Percentiles rank a stretch among this genome's conserved stretches.
These are phyloP conservation scores for Mycetomoellerius zeteki DNA, from an alignment of 1,140 invertebrate genomes.

Conservation along the genomic window DNA sequence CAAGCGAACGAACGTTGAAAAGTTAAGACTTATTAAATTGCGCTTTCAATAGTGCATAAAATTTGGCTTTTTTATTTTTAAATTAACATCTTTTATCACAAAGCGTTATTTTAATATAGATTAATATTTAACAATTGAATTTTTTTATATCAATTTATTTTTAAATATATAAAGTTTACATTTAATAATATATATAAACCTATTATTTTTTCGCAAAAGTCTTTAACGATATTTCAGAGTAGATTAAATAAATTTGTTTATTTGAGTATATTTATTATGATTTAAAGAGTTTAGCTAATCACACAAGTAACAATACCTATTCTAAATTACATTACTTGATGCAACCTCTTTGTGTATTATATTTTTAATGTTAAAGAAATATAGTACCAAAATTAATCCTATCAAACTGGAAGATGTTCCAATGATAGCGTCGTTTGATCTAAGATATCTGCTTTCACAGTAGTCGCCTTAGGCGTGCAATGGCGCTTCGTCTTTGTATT, in stretches of 20 bases:
- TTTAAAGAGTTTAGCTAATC: neutral
- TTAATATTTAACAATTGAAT: neutral
- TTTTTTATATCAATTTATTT: neutral
- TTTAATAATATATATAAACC: neutral
- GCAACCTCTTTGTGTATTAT: neutral
- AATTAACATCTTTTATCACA: neutral
- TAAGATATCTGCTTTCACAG: neutral
- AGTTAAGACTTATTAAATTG: neutral
- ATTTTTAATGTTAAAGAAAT: conserved; percentile 19
- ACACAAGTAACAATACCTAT: neutral
- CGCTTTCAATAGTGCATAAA: neutral
- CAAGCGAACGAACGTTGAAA: neutral
- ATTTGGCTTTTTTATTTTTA: conserved; percentile 6
- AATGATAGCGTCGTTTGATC: neutral
- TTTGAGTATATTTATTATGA: conserved; percentile 11
- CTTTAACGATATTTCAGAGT: neutral
- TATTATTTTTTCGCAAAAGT: neutral
- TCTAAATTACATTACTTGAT: neutral
- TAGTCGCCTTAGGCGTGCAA: conserved; percentile 50
- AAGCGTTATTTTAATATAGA: neutral
- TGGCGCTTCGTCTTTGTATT: conserved; percentile 34
- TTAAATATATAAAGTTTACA: neutral
- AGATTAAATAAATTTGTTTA: conserved; percentile 18
- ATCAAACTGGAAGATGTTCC: conserved; percentile 35
- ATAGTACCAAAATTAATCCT: conserved; percentile 32